Evolutionary conservation across 2,888 invertebrate species (phyloP), one percentile per base, ranked within the genome.

Genomic region (Melanchra persicariae): DNA sequence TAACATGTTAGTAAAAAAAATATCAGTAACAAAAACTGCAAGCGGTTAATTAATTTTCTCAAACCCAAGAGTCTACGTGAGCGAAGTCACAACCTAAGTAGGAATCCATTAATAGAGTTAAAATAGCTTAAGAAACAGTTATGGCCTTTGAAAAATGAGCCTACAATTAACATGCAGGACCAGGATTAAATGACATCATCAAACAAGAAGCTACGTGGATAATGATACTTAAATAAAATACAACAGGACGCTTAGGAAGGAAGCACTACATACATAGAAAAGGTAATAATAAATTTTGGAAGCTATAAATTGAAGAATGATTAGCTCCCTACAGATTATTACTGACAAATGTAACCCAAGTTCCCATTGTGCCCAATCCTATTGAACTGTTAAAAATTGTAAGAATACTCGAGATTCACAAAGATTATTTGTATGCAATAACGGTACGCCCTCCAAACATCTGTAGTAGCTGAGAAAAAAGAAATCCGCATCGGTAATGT

Each of bases 371-470:
- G 22, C 51, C 22, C 55, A 72, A 74, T 71, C 49, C 77, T 61
- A 82, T 80, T 82, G 79, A 84, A 60, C 45, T 73, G 54, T 68
- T 71, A 54, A 65, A 77, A 70, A 84, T 86, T 76, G 60, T 75
- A 10, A 85, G 83, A 87, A 88, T 87, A 86, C 88, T 90, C 83
- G 79, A 89, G 82, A 87, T 83, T 84, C 45, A 74, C 57, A 84
- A 76, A 82, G 87, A 86, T 88, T 92, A 91, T 91, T 92, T 93
- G 91, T 93, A 89, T 87, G 88, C 86, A 88, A 85, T 93, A 94
- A 94, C 93, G 92, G 93, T 91, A 93, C 94, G 93, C 94, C 95
- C 90, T 85, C 89, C 87, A 94, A 94, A 94, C 94, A 95, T 94
- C 92, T 95, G 94, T 92, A 91, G 81, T 74, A 74, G 70, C 66